Evolutionary conservation across 2,888 invertebrate genomes (phyloP).

Genomic region (Ametastegia equiseti): DNA sequence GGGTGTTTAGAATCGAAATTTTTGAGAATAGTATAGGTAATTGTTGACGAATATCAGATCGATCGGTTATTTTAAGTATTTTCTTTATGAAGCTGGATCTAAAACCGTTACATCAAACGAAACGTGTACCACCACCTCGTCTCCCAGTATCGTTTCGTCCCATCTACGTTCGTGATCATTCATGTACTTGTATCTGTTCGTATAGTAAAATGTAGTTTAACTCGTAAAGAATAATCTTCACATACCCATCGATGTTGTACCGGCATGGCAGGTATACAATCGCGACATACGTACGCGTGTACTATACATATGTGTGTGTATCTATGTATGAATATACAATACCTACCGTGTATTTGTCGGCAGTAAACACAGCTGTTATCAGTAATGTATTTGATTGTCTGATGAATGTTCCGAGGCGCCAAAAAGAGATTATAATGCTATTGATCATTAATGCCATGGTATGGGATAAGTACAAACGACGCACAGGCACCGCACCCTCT

Average conservation of each 20-base stretch:
- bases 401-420: slow-evolving; percentile 46
- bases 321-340: neutral
- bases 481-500: neutral
- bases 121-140: neutral
- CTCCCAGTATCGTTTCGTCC: neutral
- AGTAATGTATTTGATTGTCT: slow-evolving; percentile 48
- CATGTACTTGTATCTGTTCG: neutral
- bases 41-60: slow-evolving; percentile 5
- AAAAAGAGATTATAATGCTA: slow-evolving; percentile 50
- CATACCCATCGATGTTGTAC: neutral
- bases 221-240: neutral
- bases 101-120: slow-evolving; percentile 45
- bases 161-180: neutral
- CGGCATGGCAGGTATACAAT: neutral
- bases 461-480: slow-evolving; percentile 36
- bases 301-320: neutral
- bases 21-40: neutral
- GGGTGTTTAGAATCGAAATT: too few relatives aligned
- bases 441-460: slow-evolving; percentile 48
- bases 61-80: neutral
- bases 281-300: neutral
- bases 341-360: slow-evolving; percentile 37
- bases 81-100: slow-evolving; percentile 34
- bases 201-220: neutral
- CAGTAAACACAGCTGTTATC: slow-evolving; percentile 43